Evolutionary conservation across 2,888 invertebrate species (phyloP), one percentile per base, ranked within the genome.

Genomic region (Drosophila ustulata): DNA sequence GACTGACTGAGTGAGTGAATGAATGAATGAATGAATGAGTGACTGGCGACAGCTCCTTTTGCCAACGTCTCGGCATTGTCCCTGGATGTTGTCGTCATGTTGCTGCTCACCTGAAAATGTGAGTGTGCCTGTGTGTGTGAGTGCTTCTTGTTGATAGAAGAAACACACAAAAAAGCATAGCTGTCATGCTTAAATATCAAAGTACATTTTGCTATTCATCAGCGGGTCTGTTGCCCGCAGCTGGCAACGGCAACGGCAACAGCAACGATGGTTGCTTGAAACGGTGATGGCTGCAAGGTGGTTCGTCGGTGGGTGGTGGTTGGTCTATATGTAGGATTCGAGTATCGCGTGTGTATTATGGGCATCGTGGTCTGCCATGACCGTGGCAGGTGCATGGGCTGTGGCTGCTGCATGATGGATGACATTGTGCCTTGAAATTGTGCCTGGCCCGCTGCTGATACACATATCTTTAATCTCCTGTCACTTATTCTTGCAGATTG

Each of bases 111-210:
- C n/a, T 26, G 30, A 11, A 41, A 25, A 3, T 41, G 28, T n/a
- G n/a, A 11, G 26, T 7, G 26, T 4, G 25, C 26, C 5, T 4
- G 11, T 3, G 18, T 28, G n/a, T 45, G 43, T 49, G 37, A 50
- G 25, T 37, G 28, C 28, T 55, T 61, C 58, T 45, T 45, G 59
- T 25, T 43, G 64, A 30, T 11, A n/a, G 52, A 30, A 37, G 28
- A 56, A 45, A 49, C 45, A 65, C 37, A 47, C 46, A 61, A 78
- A 59, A 62, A 59, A 37, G 53, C 62, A 55, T 57, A 73, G 69
- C 74, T 88, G 87, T 83, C 89, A 83, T 80, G 75, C 87, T 80
- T 88, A 80, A 84, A 84, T 88, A 84, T 86, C 83, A 88, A 87
- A 88, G 84, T 83, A 80, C 82, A 77, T 73, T 71, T 71, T 50